These are phyloP conservation scores for Babyrousa celebensis DNA, from an alignment of 2,797 vertebrate genomes.

Conservation along the genomic window DNA sequence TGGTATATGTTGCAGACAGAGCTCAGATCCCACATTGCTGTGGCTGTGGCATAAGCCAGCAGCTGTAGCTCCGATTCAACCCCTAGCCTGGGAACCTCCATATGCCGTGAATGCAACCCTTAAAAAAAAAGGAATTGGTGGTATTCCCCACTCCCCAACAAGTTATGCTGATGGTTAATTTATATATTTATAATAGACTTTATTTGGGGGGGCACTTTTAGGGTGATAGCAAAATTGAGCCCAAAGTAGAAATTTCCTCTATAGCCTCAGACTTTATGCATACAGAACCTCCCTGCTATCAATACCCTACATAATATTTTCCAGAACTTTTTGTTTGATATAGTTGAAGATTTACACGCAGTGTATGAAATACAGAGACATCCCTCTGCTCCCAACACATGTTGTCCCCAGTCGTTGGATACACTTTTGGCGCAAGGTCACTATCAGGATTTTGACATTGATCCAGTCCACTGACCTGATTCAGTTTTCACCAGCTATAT, in stretches of 20 bases:
- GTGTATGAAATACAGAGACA: not conserved
- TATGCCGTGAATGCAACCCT: no score
- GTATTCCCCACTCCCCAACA: no score
- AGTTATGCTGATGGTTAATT: not conserved
- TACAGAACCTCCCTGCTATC: fast-evolving
- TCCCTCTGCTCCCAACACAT: fast-evolving
- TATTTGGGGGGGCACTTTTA: not conserved
- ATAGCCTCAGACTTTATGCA: fast-evolving
- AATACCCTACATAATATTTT: not conserved
- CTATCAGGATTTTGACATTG: not conserved
- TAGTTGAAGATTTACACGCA: no score
- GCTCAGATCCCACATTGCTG: no score
- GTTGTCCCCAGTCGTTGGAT: not conserved
- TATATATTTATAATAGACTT: not conserved
- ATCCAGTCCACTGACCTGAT: no score
- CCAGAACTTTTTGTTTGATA: not conserved
- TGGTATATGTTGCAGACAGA: no score
- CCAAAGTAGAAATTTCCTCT: not conserved
- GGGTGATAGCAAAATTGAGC: not conserved
- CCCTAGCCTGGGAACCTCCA: no score
- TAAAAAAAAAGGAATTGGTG: no score
- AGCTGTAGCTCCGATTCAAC: no score
- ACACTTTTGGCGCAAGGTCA: not conserved
- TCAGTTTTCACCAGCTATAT: not conserved
- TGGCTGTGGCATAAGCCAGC: no score